These are phyloP conservation scores for Dasysyrphus tricinctus DNA, from an alignment of 2,888 invertebrate species.

Conservation along the genomic window DNA sequence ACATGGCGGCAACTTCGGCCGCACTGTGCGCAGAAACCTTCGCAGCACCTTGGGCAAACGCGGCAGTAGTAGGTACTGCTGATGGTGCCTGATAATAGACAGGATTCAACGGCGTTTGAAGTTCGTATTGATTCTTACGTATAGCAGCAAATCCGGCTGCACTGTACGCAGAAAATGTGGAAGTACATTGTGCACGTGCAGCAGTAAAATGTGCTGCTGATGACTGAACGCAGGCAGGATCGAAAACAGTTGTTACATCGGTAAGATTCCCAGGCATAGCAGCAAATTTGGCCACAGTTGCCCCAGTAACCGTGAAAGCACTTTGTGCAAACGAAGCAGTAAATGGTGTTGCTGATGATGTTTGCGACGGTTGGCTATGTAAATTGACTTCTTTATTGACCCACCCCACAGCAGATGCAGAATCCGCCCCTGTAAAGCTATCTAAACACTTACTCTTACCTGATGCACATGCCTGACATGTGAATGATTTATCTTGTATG, in stretches of 20 bases:
- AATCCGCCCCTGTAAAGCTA: conserved; percentile 3
- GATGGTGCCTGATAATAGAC: too few relatives aligned
- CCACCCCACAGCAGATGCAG: conserved; percentile 10
- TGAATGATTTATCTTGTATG: background rate
- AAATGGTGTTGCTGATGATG: too few relatives aligned
- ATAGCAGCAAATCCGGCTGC: background rate
- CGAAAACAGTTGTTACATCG: background rate
- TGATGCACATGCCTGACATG: background rate
- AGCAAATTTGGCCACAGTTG: background rate
- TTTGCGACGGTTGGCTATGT: too few relatives aligned
- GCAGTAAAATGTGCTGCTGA: background rate
- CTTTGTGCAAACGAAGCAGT: too few relatives aligned
- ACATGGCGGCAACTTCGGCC: background rate
- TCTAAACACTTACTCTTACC: conserved; percentile 9
- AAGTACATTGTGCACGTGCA: background rate
- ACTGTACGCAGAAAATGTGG: background rate
- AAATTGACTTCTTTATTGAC: background rate
- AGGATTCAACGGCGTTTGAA: too few relatives aligned
- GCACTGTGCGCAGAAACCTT: too few relatives aligned
- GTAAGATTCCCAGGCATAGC: background rate
- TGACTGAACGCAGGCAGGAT: background rate
- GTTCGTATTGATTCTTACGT: too few relatives aligned
- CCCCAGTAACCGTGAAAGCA: background rate
- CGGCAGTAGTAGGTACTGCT: too few relatives aligned
- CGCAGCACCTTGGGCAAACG: too few relatives aligned